These are phyloP conservation scores for Himalopsyche tibetana DNA, from an alignment of 2,888 invertebrate species.

Conservation along the genomic window DNA sequence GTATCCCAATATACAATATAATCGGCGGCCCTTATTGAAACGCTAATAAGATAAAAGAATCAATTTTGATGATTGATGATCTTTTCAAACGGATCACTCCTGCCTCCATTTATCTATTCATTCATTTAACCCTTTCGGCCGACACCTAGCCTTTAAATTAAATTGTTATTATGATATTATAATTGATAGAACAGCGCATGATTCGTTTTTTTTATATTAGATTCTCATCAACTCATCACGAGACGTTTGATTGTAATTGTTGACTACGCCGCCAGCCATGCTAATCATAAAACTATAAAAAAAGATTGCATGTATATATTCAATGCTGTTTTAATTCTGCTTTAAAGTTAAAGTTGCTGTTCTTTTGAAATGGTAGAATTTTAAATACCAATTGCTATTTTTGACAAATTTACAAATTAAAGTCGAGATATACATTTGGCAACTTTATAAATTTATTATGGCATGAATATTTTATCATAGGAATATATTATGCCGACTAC, in stretches of 20 bases:
- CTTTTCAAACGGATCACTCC: constrained; percentile 12
- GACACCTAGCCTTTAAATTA: constrained; percentile 34
- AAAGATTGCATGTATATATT: too few species aligned
- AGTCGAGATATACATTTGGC: too few species aligned
- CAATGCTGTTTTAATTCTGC: too few species aligned
- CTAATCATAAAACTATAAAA: too few species aligned
- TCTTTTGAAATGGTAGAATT: too few species aligned
- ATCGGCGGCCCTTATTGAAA: constrained; percentile 7
- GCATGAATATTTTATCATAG: too few species aligned
- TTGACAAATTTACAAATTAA: too few species aligned
- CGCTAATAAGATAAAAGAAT: constrained; percentile 24
- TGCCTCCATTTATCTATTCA: neutral
- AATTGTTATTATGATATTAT: constrained; percentile 13
- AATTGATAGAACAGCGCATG: neutral
- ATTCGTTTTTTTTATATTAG: neutral
- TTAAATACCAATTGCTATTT: too few species aligned
- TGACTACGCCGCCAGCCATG: neutral
- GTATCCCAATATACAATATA: neutral
- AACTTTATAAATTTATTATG: too few species aligned
- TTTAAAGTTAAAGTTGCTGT: too few species aligned
- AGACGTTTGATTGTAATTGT: constrained; percentile 6
- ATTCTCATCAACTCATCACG: neutral
- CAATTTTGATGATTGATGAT: neutral
- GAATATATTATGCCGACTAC: too few species aligned
- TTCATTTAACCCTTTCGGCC: constrained; percentile 12